These are phyloP conservation scores for Mus musculus DNA, from an alignment of 2,113 vertebrate species.

Conservation along the genomic window DNA sequence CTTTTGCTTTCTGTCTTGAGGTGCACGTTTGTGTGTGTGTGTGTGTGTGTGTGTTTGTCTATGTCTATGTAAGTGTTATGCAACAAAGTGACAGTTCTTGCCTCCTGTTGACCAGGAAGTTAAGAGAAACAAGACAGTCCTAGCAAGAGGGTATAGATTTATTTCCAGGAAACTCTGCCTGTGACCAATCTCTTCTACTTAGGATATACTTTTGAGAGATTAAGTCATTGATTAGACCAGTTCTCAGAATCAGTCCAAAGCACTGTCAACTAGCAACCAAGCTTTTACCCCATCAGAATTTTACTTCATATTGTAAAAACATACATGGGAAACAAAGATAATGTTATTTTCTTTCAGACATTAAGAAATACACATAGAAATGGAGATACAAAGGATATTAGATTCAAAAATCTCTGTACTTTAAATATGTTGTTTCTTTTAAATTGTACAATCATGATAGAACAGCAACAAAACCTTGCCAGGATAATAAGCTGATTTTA, in stretches of 20 bases:
- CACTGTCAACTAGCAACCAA: neutral
- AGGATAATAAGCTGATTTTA: neutral
- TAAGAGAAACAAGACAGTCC: neutral
- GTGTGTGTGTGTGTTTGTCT: neutral
- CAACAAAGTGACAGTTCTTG: neutral
- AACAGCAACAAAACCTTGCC: neutral
- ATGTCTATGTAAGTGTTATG: neutral
- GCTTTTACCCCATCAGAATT: neutral
- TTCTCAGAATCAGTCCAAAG: neutral
- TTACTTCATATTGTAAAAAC: neutral
- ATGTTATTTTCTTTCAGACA: neutral
- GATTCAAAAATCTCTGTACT: neutral
- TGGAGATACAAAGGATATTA: neutral
- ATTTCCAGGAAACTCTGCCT: neutral
- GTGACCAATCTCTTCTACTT: neutral
- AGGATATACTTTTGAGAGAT: neutral
- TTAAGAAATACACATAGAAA: constrained; percentile 8
- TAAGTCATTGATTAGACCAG: neutral
- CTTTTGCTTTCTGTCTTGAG: neutral
- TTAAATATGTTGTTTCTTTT: neutral
- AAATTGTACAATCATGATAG: neutral
- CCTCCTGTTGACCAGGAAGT: neutral
- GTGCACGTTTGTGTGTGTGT: neutral
- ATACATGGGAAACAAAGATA: neutral
- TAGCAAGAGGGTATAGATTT: neutral